These are phyloP conservation scores for Melikaiella ostensackeni DNA, from an alignment of 2,888 invertebrate genomes.

Conservation along the genomic window DNA sequence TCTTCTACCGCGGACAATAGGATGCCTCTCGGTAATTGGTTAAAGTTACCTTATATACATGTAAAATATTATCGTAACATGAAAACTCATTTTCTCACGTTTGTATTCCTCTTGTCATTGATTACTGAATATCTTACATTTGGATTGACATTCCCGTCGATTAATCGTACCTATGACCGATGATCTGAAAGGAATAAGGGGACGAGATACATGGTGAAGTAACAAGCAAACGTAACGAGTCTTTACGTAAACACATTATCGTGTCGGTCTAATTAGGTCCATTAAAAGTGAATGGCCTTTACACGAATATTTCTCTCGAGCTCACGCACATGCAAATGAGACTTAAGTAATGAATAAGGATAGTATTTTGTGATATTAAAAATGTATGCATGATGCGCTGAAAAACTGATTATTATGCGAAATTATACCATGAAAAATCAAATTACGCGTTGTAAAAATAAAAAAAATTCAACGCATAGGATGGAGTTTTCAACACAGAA, in stretches of 20 bases:
- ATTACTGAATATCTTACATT: background rate
- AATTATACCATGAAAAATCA: too few species aligned
- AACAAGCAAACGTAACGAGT: background rate
- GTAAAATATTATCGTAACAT: background rate
- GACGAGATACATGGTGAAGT: background rate
- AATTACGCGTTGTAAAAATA: too few species aligned
- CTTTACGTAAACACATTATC: slow-evolving; percentile 31
- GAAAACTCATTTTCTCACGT: background rate
- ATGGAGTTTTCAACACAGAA: too few species aligned
- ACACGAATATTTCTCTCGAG: background rate
- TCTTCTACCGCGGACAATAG: too few species aligned
- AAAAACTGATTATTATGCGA: too few species aligned
- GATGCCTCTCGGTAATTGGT: too few species aligned
- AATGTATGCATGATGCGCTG: too few species aligned
- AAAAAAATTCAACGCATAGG: too few species aligned
- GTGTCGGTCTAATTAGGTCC: slow-evolving; percentile 19
- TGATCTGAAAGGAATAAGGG: background rate
- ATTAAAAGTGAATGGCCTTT: slow-evolving; percentile 29
- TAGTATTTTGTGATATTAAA: too few species aligned
- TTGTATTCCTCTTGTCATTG: background rate
- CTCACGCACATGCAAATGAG: background rate
- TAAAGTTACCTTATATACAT: too few species aligned
- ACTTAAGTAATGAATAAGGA: too few species aligned
- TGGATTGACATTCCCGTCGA: slow-evolving; percentile 21
- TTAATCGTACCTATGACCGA: slow-evolving; percentile 2